phyloP scores from a whole-genome alignment of 53 echinoderm and acorn worm species.

The Patiria pectinifera region DNA sequence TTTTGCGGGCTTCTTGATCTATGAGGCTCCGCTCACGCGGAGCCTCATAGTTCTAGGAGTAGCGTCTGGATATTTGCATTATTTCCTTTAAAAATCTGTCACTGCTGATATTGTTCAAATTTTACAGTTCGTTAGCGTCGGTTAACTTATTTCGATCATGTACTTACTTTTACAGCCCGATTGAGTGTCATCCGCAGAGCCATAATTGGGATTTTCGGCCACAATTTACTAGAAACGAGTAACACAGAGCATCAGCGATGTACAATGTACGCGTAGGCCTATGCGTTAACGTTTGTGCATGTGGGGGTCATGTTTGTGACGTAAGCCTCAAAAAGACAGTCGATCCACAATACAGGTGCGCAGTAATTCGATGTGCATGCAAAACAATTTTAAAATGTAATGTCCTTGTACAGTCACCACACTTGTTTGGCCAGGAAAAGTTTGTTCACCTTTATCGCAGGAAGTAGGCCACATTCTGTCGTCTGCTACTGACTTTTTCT shows the following conservation, averaged over 20 bases:
- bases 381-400: not conserved
- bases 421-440: not conserved
- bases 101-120: no score
- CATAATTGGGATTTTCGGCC: not conserved
- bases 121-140: not conserved
- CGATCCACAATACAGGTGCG: no score
- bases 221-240: not conserved
- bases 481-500: not conserved
- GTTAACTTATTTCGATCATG: not conserved
- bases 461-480: not conserved
- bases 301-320: not conserved
- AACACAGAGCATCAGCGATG: not conserved
- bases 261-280: no score
- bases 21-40: no score
- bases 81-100: not conserved
- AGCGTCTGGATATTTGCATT: no score
- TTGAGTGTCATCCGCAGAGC: constrained; percentile 33
- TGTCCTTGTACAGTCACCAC: not conserved
- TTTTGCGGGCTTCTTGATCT: no score
- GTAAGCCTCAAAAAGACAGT: not conserved
- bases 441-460: not conserved
- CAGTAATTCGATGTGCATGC: not conserved
- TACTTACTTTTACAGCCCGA: constrained; percentile 12
- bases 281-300: no score
- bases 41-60: no score